Conservation (phyloP, 2,113 vertebrate species). For the Chinchilla lanigera region DNA sequence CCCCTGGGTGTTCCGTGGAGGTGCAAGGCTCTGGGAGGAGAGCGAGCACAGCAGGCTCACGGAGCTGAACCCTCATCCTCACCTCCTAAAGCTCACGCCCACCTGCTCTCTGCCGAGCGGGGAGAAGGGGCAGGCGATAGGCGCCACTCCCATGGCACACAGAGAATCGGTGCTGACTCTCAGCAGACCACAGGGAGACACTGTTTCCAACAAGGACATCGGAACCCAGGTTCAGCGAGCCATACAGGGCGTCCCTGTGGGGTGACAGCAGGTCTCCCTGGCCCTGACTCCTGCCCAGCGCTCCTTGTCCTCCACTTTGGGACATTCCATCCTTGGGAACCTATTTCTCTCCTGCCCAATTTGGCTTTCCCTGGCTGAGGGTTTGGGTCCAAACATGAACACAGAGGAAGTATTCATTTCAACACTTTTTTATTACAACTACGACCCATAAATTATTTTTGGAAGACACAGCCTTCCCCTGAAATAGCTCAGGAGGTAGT, state of each 20-base stretch:
- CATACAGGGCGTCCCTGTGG: not conserved
- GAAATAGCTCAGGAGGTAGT: not conserved
- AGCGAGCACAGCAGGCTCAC: not conserved
- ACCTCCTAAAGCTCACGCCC: not conserved
- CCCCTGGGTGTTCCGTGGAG: not conserved
- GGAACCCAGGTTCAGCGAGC: not conserved
- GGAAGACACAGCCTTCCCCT: conserved; percentile 30
- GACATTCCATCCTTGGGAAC: not conserved
- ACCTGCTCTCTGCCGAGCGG: not conserved
- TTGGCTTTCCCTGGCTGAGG: not conserved
- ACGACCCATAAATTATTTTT: conserved; percentile 41
- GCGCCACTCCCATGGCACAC: not conserved
- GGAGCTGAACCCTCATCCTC: not conserved
- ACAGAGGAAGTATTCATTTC: conserved; percentile 50
- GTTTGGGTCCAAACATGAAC: conserved; percentile 21
- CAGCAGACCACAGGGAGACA: not conserved
- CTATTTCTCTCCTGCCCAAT: not conserved
- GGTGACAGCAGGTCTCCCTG: not conserved
- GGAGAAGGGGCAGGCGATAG: not conserved
- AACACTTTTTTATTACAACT: conserved; percentile 17
- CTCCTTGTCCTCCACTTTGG: not conserved
- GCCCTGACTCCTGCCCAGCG: accelerated
- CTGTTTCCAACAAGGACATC: not conserved
- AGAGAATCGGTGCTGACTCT: not conserved
- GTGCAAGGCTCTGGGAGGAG: not conserved